Evolutionary conservation across 2,113 vertebrate genomes (phyloP), one percentile per base, ranked within the genome.

Genomic region (Rhabdomys dilectus): DNA sequence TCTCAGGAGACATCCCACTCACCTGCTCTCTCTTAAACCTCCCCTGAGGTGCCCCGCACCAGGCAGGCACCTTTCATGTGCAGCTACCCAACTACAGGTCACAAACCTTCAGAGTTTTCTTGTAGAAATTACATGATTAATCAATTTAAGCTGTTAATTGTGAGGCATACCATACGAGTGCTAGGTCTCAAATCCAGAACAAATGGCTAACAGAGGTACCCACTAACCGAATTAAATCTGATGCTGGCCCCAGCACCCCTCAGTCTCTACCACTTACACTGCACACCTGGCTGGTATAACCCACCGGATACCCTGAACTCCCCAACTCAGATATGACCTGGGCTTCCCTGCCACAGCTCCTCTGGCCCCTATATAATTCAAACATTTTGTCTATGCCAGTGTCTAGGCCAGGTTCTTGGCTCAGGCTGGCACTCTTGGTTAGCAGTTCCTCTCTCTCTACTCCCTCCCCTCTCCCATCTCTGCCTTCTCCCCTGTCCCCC

Each of bases 21-120:
- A 1, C 7, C 64, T 16, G 21, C 5, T 66, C 3, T 17, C 19
- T 60, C 9, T 16, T 51, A 39, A 21, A 24, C 80, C 75, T 9
- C 5, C 58, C 45, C 3, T 56, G 0, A 51, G 5, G 9, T 4
- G 24, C 53, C 22, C 4, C 1, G 26, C 1, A 3, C 2, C 12
- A 22, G 5, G 1, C 15, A 5, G 7, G 29, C 42, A 45, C 2
- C 4, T 64, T 48, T 1, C 5, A 3, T 10, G 0, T 51, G 12
- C 4, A 64, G 62, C 62, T 64, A 68, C 22, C 21, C 56, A 60
- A 26, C 21, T 26, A 5, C 80, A 60, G 21, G 19, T 19, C 89
- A 81, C 58, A 87, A 86, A 91, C 56, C 77, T 8, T 87, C 56
- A 62, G 45, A 16, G 6, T 76, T 75, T 39, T 82, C 2, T 48